A percentile compares a stretch with the other conserved stretches of the same genome.
Conservation (phyloP, 2,797 vertebrate genomes). For the Scarus forsteni region DNA sequence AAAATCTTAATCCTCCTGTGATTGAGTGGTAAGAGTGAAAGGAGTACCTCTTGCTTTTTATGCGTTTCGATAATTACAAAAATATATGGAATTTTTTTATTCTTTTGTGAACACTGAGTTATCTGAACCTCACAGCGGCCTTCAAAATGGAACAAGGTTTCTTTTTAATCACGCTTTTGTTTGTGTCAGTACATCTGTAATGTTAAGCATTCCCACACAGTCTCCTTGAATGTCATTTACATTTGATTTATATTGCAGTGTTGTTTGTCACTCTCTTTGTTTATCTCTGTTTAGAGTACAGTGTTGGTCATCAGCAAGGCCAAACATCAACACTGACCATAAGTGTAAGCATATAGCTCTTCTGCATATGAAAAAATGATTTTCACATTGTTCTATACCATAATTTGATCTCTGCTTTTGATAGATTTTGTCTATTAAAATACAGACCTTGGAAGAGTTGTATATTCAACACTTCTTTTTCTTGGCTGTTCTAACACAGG, state of each 20-base stretch:
- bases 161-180: conserved; percentile 17
- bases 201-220: conserved; percentile 14
- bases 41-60: not conserved
- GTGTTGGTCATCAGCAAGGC: not conserved
- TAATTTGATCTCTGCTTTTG: conserved; percentile 28
- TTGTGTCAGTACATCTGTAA: conserved; percentile 24
- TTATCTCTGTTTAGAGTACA: not conserved
- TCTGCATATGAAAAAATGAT: conserved; percentile 17
- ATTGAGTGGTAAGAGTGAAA: too few relatives aligned
- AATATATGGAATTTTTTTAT: too few relatives aligned
- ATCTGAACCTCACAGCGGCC: conserved; percentile 18
- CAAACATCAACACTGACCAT: conserved; percentile 15
- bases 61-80: too few relatives aligned
- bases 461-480: conserved; percentile 55
- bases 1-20: too few relatives aligned
- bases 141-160: not conserved
- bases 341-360: not conserved
- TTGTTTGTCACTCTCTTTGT: not conserved
- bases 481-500: conserved; percentile 52
- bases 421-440: conserved; percentile 1
- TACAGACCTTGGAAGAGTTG: conserved; percentile 17
- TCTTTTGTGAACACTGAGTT: not conserved
- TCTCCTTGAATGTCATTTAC: conserved; percentile 37
- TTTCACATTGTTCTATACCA: not conserved
- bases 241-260: conserved; percentile 26